Base-by-base conservation (phyloP, 1,140 invertebrate genomes). In the Pomacea maculata region DNA sequence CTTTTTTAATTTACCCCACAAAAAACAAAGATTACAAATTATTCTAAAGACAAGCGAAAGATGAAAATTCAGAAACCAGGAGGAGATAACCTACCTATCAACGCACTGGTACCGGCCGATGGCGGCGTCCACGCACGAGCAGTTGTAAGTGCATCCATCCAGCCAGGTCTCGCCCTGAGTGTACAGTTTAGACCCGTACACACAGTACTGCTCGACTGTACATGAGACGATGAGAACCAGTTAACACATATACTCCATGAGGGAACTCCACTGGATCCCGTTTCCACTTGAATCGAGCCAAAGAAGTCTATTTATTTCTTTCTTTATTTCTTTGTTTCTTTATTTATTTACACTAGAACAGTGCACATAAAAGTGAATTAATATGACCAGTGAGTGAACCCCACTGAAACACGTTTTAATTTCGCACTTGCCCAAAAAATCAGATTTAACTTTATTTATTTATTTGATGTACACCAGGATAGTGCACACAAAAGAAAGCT, bases 61-160 rank as follows among this genome's bases (percentile, higher is more conserved):
- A 10, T 17, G 4, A 77, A 29, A 19, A 52, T 63, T 4, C 19
- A 67, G 63, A 70, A 12, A n/a, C 12, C 29, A 19, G 14, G 68
- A n/a, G 19, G 73, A n/a, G 4, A 67, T 9, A 61, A 71, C 84
- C 82, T 83, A 88, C 87, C 76, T 83, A 17, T 84, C 84, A 45
- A 75, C 83, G 72, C 87, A 88, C 21, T 77, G 82, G 81, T 85
- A 88, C 25, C 80, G 78, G 29, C 87, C 87, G 11, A 74, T 81
- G 61, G 79, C 65, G 1, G 85, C 77, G 70, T 88, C 84, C 11
- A 78, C 77, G 81, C 87, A 88, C 52, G 80, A 78, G 75, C 87
- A 88, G 61, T 83, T 82, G 80, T 82, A 84, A 65, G 82, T 78
- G 83, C 87, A 88, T 15, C 82, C 83, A 76, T 85, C 87, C 79